Conservation (phyloP, 1,140 invertebrate species). For the Pseudoatta argentina region DNA sequence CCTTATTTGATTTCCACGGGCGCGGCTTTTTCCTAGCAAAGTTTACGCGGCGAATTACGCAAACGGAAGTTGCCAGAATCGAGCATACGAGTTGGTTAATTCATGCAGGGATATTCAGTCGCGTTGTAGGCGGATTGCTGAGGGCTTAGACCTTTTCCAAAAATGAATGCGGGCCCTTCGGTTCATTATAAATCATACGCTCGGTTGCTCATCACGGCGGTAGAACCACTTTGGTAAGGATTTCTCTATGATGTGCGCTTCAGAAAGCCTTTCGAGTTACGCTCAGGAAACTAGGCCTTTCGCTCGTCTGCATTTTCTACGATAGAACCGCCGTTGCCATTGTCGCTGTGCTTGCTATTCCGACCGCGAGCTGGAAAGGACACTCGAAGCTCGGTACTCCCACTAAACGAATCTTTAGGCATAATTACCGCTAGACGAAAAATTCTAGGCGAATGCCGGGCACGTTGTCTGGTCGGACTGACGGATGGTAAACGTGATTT, state of each 20-base stretch:
- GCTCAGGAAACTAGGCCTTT: constrained; percentile 40
- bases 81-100: constrained; percentile 22
- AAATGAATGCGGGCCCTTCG: constrained; percentile 72
- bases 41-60: constrained; percentile 63
- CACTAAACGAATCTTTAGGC: constrained; percentile 67
- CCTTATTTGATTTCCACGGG: constrained; percentile 19
- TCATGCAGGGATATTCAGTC: constrained; percentile 52
- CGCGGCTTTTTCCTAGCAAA: constrained; percentile 16
- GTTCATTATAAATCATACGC: constrained; percentile 74
- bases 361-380: constrained; percentile 42
- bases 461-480: constrained; percentile 62
- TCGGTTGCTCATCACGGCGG: constrained; percentile 64
- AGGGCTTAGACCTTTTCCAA: constrained; percentile 45
- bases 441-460: constrained; percentile 54
- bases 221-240: constrained; percentile 70
- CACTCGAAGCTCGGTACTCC: constrained; percentile 53
- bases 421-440: constrained; percentile 70
- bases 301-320: constrained; percentile 3
- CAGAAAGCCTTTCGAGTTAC: constrained; percentile 21
- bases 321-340: not conserved
- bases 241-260: constrained; percentile 26
- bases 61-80: constrained; percentile 61
- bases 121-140: constrained; percentile 50
- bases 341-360: constrained; percentile 52
- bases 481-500: constrained; percentile 69